A percentile compares a stretch with the other conserved stretches of the same genome.
phyloP scores from a whole-genome alignment of 2,797 vertebrate species.

The Pseudochirops cupreus region DNA sequence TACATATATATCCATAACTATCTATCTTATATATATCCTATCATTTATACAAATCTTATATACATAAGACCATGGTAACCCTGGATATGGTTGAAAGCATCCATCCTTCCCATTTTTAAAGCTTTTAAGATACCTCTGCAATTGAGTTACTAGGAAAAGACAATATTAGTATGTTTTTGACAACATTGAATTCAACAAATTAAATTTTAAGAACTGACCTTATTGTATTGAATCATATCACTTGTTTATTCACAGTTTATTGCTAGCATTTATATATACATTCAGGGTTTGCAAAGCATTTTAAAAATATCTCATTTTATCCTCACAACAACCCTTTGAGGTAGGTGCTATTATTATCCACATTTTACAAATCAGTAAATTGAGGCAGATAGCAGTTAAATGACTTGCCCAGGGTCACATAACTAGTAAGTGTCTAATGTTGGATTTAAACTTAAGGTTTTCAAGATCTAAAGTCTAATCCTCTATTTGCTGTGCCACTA shows the following conservation, averaged over 20 bases:
- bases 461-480: neutral
- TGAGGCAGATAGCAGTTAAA: neutral
- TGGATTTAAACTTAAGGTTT: neutral
- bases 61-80: neutral
- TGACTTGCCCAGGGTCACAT: neutral
- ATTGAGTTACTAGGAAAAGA: neutral
- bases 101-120: neutral
- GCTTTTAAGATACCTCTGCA: neutral
- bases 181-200: neutral
- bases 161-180: neutral
- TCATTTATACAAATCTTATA: too few species aligned
- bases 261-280: neutral
- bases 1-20: too few species aligned
- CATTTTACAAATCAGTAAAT: neutral
- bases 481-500: neutral
- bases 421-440: neutral
- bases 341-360: neutral
- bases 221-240: neutral
- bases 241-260: neutral
- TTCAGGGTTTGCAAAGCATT: neutral
- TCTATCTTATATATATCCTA: too few species aligned
- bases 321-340: neutral
- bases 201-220: neutral
- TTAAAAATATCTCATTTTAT: neutral
- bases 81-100: neutral